Conservation (phyloP, 2,888 invertebrate genomes). For the Tanytarsus gracilentus region DNA sequence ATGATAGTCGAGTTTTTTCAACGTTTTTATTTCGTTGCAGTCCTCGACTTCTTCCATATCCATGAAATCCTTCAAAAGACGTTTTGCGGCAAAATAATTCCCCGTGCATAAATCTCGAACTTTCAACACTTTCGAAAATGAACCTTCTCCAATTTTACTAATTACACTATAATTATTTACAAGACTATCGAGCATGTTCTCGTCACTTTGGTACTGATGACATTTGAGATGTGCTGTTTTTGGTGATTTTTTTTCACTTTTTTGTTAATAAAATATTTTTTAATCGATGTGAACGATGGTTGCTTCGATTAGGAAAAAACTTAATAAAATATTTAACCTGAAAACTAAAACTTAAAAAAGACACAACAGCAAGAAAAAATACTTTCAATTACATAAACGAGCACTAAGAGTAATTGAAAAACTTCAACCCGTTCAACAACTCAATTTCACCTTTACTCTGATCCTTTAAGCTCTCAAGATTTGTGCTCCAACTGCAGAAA, state of each 20-base stretch:
- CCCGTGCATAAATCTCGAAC: slow-evolving; percentile 51
- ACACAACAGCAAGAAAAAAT: neutral
- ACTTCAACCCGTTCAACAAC: neutral
- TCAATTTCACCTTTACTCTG: neutral
- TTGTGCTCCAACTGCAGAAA: no score
- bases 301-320: no score
- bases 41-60: slow-evolving; percentile 45
- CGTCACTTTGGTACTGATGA: no score
- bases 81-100: slow-evolving; percentile 52
- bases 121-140: slow-evolving; percentile 60
- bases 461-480: no score
- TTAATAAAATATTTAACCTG: no score
- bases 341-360: no score
- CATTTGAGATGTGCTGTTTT: no score
- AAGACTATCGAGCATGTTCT: no score
- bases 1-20: slow-evolving; percentile 51
- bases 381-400: neutral
- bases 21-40: slow-evolving; percentile 53
- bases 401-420: neutral
- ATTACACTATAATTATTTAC: no score
- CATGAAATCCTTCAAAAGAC: slow-evolving; percentile 38
- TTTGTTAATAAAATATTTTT: no score
- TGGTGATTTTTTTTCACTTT: no score
- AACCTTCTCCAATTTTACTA: slow-evolving; percentile 60
- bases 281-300: no score